phyloP scores from a whole-genome alignment of 2,888 invertebrate genomes.

The Tipula confusa region DNA sequence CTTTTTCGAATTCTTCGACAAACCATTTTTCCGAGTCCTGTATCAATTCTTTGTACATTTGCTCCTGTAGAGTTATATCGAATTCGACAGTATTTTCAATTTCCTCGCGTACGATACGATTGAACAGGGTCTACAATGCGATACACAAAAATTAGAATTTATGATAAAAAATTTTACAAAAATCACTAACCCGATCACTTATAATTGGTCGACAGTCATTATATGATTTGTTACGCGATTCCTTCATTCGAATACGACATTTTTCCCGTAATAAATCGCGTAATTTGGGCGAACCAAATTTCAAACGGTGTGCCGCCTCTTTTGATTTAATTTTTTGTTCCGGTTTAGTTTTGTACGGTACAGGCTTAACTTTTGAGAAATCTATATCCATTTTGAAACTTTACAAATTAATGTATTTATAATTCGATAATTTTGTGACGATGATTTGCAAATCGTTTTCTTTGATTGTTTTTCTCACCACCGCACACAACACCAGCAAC shows the following conservation, averaged over 20 bases:
- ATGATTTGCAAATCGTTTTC: constrained; percentile 10
- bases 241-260: constrained; percentile 43
- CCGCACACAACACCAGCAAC: background rate
- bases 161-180: background rate
- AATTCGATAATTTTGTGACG: background rate
- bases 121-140: constrained; percentile 34
- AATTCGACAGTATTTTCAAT: constrained; percentile 42
- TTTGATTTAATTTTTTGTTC: constrained; percentile 44
- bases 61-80: constrained; percentile 43
- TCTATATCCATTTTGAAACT: constrained; percentile 20
- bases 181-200: background rate
- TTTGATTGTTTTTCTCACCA: constrained; percentile 5
- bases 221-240: constrained; percentile 40
- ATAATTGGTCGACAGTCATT: constrained; percentile 34
- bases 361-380: background rate
- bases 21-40: constrained; percentile 45
- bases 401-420: too few species aligned
- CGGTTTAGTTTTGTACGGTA: constrained; percentile 39
- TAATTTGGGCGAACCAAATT: constrained; percentile 43
- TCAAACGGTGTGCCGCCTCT: constrained; percentile 41
- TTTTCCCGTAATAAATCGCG: constrained; percentile 46
- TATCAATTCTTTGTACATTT: constrained; percentile 44
- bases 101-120: constrained; percentile 43
- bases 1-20: constrained; percentile 41
- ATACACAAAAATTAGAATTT: background rate